Conservation (phyloP, 2,797 vertebrate species). For the Protonibea diacanthus region DNA sequence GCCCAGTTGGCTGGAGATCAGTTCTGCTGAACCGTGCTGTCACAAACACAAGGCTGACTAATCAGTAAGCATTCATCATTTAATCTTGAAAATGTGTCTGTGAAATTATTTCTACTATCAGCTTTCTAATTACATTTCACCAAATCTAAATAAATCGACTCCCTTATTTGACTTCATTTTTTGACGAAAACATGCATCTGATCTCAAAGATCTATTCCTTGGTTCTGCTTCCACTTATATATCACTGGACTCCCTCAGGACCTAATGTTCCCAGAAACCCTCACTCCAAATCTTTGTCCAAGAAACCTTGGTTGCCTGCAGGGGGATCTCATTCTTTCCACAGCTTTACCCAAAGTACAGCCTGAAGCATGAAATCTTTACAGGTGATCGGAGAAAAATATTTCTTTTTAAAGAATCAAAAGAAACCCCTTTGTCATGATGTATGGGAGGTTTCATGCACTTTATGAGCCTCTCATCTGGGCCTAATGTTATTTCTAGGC, state of each 20-base stretch:
- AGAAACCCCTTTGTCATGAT: neutral
- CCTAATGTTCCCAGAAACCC: constrained; percentile 2
- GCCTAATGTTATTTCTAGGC: neutral
- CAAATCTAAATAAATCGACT: neutral
- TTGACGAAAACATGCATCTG: neutral
- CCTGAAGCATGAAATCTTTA: constrained; percentile 32
- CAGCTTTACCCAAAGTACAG: constrained; percentile 16
- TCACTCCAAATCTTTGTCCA: constrained; percentile 38
- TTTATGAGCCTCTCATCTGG: neutral
- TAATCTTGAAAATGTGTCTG: neutral
- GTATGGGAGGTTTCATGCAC: neutral
- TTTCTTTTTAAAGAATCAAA: constrained; percentile 19
- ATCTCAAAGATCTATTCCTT: constrained; percentile 14
- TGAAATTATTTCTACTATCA: neutral
- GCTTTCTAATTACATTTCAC: neutral
- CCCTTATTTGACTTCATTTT: neutral
- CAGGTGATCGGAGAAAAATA: neutral
- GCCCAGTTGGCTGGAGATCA: constrained; percentile 33
- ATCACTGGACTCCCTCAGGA: constrained; percentile 12
- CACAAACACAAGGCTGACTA: neutral
- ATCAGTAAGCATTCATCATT: neutral
- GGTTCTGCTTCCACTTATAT: neutral
- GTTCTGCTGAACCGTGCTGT: constrained; percentile 9
- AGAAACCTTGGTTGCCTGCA: constrained; percentile 8
- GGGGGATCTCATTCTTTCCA: constrained; percentile 30